Base-by-base conservation (phyloP, 1,140 invertebrate genomes). In the Calliopsis andreniformis region DNA sequence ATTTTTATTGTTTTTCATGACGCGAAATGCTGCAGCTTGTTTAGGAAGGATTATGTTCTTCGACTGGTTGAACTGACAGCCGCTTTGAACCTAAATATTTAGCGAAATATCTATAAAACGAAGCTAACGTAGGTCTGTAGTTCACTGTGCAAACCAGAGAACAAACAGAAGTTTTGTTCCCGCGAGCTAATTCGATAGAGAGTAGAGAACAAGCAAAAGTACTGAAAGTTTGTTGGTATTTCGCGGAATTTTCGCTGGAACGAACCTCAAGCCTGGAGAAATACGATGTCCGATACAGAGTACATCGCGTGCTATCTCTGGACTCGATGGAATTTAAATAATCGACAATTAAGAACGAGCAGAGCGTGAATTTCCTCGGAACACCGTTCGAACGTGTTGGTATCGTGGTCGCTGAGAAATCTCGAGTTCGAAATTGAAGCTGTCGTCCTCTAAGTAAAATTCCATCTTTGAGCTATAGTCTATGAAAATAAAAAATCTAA, bases 251-350 rank as follows among this genome's bases (percentile, higher is more conserved):
- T 42, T 14, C 53, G 25, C 5, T 1, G 30, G 30, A 58, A 20
- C 6, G 55, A 58, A 18, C 55, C 16, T 32, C 14, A 16, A 23
- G 20, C n/a, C 12, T 16, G 23, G 18, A 7, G 49, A 16, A 39
- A 28, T 32, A 10, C 18, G 18, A 20, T 58, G 10, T 42, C 23
- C 16, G 16, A 39, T 6, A 39, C 35, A 10, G 35, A 20, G 7
- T 6, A n/a, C 10, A 16, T 14, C 25, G 12, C 28, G 18, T 25
- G 30, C 55, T 39, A 32, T 71, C 70, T 55, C 8, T 12, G 18
- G 25, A 25, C 53, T 28, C 59, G 43, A 73, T 67, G 35, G 71
- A 72, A 85, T 84, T 82, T 76, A 75, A 84, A 86, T 86, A 84
- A 84, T 86, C 77, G 77, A 28, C 70, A 67, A 76, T 80, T 80